Evolutionary conservation across 2,797 vertebrate genomes (phyloP), one percentile per base, ranked within the genome.

Genomic region (Silurus aristotelis): DNA sequence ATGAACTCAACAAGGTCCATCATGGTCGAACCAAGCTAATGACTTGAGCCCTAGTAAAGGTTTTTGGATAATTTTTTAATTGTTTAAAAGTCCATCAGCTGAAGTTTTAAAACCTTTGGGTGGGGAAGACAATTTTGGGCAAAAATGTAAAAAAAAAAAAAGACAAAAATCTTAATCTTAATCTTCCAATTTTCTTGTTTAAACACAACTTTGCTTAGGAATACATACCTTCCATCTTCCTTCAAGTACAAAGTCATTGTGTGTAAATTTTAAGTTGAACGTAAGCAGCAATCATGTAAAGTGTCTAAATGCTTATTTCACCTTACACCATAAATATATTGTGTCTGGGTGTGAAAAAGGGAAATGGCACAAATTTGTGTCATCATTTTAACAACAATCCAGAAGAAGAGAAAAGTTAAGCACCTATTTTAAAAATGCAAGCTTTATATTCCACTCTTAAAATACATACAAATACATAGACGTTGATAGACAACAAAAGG

Each of bases 381-480:
- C 25, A 66, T 66, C 64, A 27, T 66, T 66, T 66, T 78, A 88
- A 87, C 31, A 91, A 84, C 86, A 88, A 15, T 52, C 27, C 71
- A 73, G 38, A 48, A 52, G 38, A 46, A 46, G 14, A 20, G 70
- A 17, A 43, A 72, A 46, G 38, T 19, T 38, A 20, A 72, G 15
- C 56, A 80, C 58, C 31, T 56, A 17, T 22, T 80, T 71, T 71
- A 7, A 72, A 9, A 79, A 19, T 0, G 46, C 77, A 78, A 43
- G 43, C 1, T 13, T 56, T 20, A 27, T 17, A 43, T 82, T 20
- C 58, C 77, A 79, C 48, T 56, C 73, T 67, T 83, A 52, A 52
- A 52, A 52, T 52, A 52, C 4, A 9, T 6, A 31, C 89, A 85
- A 90, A 92, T 91, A 70, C 83, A 71, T 77, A 84, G 77, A 83